Conservation (phyloP, 2,797 vertebrate genomes). For the Oreochromis mossambicus region DNA sequence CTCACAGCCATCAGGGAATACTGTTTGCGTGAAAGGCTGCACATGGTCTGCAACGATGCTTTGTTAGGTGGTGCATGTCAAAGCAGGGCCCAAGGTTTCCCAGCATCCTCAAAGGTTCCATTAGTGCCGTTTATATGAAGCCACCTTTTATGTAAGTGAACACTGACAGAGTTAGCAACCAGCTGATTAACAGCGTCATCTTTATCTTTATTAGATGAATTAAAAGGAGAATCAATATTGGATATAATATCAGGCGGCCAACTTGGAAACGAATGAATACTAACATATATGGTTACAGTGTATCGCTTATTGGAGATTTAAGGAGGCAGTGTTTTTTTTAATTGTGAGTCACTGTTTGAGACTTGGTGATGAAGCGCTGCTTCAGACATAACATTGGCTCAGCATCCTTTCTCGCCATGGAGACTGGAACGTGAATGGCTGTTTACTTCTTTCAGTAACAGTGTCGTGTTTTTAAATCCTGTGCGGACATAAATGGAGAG, state of each 20-base stretch:
- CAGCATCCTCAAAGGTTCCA: neutral
- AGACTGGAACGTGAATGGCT: neutral
- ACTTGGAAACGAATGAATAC: neutral
- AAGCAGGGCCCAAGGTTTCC: neutral
- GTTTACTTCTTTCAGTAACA: neutral
- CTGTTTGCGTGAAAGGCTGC: neutral
- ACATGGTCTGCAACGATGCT: neutral
- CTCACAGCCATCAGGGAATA: neutral
- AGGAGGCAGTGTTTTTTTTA: neutral
- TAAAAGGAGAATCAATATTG: neutral
- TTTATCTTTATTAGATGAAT: neutral
- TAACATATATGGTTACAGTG: neutral
- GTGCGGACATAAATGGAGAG: neutral
- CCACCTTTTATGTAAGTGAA: neutral
- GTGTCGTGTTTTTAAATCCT: neutral
- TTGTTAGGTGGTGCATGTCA: neutral
- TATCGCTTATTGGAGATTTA: neutral
- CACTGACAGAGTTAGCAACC: neutral
- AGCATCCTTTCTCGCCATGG: neutral
- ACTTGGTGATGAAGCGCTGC: neutral
- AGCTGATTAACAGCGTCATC: neutral
- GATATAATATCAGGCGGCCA: neutral
- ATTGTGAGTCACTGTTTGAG: neutral
- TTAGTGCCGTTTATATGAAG: neutral
- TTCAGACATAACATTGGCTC: neutral